Conservation (phyloP, 1,140 invertebrate genomes). For the Neodiprion virginianus region DNA sequence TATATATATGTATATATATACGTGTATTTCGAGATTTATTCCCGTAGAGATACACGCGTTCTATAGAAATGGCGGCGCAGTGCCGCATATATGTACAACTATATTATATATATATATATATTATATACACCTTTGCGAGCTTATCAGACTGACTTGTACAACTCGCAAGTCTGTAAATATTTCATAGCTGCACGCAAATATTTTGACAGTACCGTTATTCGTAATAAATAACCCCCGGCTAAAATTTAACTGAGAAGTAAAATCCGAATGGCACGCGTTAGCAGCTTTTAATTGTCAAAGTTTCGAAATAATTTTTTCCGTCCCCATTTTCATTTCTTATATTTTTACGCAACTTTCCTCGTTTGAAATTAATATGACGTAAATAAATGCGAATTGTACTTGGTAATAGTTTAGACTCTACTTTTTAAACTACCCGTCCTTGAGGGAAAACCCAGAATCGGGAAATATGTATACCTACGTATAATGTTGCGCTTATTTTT, state of each 20-base stretch:
- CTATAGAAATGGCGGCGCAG: background rate
- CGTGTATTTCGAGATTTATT: background rate
- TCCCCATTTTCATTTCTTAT: too few species aligned
- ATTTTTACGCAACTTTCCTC: background rate
- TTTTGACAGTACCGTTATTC: background rate
- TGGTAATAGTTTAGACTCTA: too few species aligned
- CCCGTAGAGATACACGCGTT: background rate
- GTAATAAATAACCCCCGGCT: background rate
- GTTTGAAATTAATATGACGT: background rate
- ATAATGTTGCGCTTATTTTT: too few species aligned
- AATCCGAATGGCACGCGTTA: background rate
- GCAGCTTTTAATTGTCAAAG: conserved; percentile 2
- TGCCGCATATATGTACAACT: background rate
- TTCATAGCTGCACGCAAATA: background rate
- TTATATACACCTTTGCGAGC: background rate
- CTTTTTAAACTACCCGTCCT: too few species aligned
- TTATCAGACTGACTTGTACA: background rate
- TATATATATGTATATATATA: too few species aligned
- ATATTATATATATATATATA: too few species aligned
- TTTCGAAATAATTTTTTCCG: background rate
- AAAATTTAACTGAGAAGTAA: background rate
- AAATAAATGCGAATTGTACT: too few species aligned
- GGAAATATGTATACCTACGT: too few species aligned
- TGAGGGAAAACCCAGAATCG: too few species aligned
- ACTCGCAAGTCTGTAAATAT: background rate